Evolutionary conservation across 2,888 invertebrate genomes (phyloP).

Genomic region (Perizoma flavofasciatum): DNA sequence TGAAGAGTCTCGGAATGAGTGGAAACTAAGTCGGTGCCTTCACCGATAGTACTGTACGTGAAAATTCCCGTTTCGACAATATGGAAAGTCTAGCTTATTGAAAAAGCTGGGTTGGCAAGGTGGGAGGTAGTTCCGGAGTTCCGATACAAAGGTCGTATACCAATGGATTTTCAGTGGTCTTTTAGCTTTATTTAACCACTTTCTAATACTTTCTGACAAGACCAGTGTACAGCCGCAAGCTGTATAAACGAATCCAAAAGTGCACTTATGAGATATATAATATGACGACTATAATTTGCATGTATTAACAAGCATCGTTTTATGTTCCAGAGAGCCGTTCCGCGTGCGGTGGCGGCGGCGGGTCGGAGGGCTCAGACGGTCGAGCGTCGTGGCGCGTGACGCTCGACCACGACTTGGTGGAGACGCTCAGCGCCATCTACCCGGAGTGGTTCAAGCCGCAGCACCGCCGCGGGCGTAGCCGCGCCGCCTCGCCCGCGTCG

Average conservation of each 20-base stretch:
- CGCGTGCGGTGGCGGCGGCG: conserved; percentile 89
- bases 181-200: too few relatives aligned
- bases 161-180: too few relatives aligned
- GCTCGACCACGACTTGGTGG: conserved; percentile 95
- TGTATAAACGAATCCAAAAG: not conserved
- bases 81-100: not conserved
- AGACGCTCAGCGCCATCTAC: conserved; percentile 95
- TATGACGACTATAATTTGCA: not conserved
- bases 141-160: too few relatives aligned
- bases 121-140: too few relatives aligned
- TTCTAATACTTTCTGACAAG: too few relatives aligned
- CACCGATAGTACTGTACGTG: too few relatives aligned
- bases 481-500: conserved; percentile 66
- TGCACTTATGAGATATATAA: not conserved
- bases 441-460: conserved; percentile 95
- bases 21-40: too few relatives aligned
- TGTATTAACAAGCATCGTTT: conserved; percentile 20
- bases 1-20: too few relatives aligned
- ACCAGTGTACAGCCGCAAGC: too few relatives aligned
- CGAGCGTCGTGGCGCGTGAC: conserved; percentile 95
- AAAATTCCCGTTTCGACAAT: too few relatives aligned
- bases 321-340: conserved; percentile 88
- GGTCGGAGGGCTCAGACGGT: conserved; percentile 88
- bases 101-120: not conserved
- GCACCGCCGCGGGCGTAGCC: conserved; percentile 71